A percentile compares a stretch with the other conserved stretches of the same genome.
Evolutionary conservation across 2,888 invertebrate genomes (phyloP).

Genomic region (Cheilosia vernalis): DNA sequence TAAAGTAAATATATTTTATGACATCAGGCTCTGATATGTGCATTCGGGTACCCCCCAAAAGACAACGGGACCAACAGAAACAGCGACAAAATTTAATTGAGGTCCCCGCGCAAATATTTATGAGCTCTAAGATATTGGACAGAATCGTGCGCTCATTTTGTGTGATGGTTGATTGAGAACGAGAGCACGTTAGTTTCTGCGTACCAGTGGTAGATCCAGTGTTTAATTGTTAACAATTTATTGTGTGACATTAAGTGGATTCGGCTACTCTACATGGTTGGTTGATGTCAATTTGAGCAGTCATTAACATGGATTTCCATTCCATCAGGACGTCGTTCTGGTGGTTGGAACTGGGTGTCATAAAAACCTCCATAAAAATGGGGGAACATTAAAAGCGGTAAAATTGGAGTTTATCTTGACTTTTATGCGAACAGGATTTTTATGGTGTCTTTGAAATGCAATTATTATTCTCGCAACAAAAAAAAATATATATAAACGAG

Average conservation of each 20-base stretch:
- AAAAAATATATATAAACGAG: background rate
- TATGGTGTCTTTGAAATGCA: conserved; percentile 69
- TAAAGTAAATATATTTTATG: conserved; percentile 72
- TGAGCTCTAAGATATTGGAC: conserved; percentile 2
- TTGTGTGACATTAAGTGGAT: conserved; percentile 42
- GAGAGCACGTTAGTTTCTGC: conserved; percentile 44
- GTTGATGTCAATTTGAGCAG: conserved; percentile 61
- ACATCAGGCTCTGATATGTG: conserved; percentile 65
- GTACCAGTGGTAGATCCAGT: conserved; percentile 24
- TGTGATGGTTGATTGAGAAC: conserved; percentile 55
- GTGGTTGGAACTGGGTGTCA: background rate
- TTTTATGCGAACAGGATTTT: conserved; percentile 69
- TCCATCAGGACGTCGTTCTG: conserved; percentile 1
- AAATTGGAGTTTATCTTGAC: conserved; percentile 70
- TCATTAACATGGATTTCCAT: conserved; percentile 74
- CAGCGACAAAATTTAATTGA: conserved; percentile 72
- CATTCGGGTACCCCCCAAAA: conserved; percentile 26
- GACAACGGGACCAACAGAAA: conserved; percentile 11
- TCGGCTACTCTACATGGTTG: conserved; percentile 37
- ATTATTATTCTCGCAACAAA: conserved; percentile 57
- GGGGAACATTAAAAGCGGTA: conserved; percentile 58
- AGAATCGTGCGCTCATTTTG: conserved; percentile 41
- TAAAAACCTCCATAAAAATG: conserved; percentile 54
- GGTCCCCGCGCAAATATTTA: conserved; percentile 22
- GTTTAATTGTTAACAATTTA: conserved; percentile 69